Percentiles rank a stretch among this genome's conserved stretches.
Conservation (phyloP, 2,797 vertebrate species). For the Pogoniulus pusillus region DNA sequence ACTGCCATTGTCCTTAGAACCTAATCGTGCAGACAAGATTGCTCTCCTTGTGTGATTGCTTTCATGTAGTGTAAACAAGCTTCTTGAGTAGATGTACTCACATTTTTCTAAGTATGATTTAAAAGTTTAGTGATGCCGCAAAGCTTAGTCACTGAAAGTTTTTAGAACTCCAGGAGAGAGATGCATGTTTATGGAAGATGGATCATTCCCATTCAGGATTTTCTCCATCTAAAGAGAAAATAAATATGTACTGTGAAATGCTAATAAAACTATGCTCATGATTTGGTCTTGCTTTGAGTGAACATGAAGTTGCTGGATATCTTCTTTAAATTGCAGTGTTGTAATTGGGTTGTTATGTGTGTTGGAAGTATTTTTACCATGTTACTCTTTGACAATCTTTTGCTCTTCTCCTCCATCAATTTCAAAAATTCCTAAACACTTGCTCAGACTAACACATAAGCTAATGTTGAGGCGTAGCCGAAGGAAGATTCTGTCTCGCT, state of each 20-base stretch:
- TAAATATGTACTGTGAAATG: background rate
- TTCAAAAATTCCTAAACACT: background rate
- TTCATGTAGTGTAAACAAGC: background rate
- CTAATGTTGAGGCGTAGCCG: background rate
- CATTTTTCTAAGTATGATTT: background rate
- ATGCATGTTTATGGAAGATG: background rate
- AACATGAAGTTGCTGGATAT: no score
- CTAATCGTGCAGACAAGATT: background rate
- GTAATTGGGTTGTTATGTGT: background rate
- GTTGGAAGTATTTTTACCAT: background rate
- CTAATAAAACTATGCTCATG: background rate
- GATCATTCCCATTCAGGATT: background rate
- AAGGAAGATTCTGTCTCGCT: background rate
- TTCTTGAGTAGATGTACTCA: background rate
- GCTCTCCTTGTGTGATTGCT: background rate
- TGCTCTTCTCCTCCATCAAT: background rate
- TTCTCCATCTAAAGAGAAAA: background rate
- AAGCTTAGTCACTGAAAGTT: background rate
- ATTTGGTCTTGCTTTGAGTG: background rate
- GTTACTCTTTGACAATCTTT: background rate
- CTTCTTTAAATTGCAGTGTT: background rate
- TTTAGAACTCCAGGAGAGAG: background rate
- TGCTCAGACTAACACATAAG: background rate
- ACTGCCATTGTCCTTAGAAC: fast-evolving
- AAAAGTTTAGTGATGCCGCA: background rate